Conservation (phyloP, 2,113 vertebrate genomes). For the Blennius ocellaris region DNA sequence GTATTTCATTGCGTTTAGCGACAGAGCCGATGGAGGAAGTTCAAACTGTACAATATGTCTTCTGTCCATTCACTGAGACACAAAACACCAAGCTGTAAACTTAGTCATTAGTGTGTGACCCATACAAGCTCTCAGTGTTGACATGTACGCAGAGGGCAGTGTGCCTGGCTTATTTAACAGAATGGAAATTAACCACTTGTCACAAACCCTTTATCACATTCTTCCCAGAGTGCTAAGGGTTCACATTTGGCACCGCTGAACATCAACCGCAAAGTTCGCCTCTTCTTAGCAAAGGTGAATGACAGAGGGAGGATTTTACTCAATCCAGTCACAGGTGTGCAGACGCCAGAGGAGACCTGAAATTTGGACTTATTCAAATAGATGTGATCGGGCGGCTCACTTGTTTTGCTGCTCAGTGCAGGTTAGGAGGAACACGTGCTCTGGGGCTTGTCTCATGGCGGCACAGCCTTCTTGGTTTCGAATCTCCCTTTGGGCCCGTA, state of each 20-base stretch:
- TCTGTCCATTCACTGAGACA: not conserved
- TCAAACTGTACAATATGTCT: not conserved
- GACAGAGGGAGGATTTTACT: not conserved
- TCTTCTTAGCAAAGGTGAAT: not conserved
- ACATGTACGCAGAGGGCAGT: constrained; percentile 72
- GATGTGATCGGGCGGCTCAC: constrained; percentile 2
- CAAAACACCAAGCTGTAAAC: constrained; percentile 38
- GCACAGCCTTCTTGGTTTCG: constrained; percentile 53
- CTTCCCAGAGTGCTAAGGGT: not conserved
- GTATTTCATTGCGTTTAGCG: too few species aligned
- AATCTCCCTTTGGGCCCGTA: constrained; percentile 61
- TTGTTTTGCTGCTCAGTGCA: constrained; percentile 51
- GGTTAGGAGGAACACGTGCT: constrained; percentile 22
- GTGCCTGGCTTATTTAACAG: constrained; percentile 56
- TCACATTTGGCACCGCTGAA: constrained; percentile 19
- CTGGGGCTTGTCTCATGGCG: constrained; percentile 56
- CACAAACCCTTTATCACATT: constrained; percentile 25
- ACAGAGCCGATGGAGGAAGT: not conserved
- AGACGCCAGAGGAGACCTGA: constrained; percentile 21
- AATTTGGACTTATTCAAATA: too few species aligned
- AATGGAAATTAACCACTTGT: constrained; percentile 50
- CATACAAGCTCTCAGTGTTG: constrained; percentile 66
- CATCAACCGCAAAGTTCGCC: not conserved
- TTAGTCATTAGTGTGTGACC: constrained; percentile 35
- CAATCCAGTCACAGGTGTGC: constrained; percentile 8